Percentiles rank a stretch among this genome's conserved stretches.
These are phyloP conservation scores for Ypsolopha scabrella DNA, from an alignment of 2,888 invertebrate genomes.

Conservation along the genomic window DNA sequence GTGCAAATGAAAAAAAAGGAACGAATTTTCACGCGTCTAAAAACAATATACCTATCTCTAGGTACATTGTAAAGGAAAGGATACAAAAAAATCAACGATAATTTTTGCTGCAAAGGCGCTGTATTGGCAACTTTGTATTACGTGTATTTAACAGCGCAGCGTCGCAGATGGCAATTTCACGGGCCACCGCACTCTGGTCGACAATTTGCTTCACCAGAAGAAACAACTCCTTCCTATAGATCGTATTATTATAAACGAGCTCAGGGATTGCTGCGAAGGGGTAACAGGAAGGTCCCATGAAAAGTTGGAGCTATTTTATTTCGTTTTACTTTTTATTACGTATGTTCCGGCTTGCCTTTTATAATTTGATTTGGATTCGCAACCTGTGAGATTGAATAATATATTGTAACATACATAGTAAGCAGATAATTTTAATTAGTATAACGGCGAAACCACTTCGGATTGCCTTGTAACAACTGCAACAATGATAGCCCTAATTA, in stretches of 20 bases:
- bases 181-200: slow-evolving; percentile 25
- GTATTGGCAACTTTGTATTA: slow-evolving; percentile 5
- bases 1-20: slow-evolving; percentile 8
- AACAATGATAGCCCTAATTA: slow-evolving; percentile 8
- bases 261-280: not conserved
- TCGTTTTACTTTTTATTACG: not conserved
- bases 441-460: not conserved
- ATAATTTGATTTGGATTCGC: too few species aligned
- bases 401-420: too few species aligned
- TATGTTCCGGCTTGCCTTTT: not conserved
- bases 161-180: slow-evolving; percentile 48
- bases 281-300: not conserved
- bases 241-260: slow-evolving; percentile 3
- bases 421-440: too few species aligned
- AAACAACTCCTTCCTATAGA: slow-evolving; percentile 5
- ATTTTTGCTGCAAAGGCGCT: slow-evolving; percentile 1
- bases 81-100: slow-evolving; percentile 2
- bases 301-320: not conserved
- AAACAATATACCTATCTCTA: not conserved
- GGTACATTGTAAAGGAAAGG: not conserved
- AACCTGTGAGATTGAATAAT: too few species aligned
- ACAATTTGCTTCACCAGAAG: slow-evolving; percentile 6
- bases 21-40: not conserved
- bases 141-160: slow-evolving; percentile 32
- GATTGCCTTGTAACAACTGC: not conserved